phyloP scores from a whole-genome alignment of 2,888 invertebrate species.

The Epicampocera succincta region DNA sequence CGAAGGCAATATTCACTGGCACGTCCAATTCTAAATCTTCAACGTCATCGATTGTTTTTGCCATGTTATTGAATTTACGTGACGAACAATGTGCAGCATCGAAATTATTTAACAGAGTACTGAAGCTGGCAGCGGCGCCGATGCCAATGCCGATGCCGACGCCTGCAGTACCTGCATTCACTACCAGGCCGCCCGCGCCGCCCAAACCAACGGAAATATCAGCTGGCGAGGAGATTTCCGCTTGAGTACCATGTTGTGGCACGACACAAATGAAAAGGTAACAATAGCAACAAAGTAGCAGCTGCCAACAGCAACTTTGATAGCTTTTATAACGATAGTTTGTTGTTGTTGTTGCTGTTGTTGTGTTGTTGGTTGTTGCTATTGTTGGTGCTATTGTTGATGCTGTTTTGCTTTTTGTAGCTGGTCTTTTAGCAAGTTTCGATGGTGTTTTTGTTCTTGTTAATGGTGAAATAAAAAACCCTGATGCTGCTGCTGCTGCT shows the following conservation, averaged over 20 bases:
- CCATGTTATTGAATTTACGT: conserved; percentile 74
- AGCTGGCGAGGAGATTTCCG: conserved; percentile 68
- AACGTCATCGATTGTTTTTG: conserved; percentile 78
- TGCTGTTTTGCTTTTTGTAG: not conserved
- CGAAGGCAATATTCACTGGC: conserved; percentile 78
- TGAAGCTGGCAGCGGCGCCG: conserved; percentile 22
- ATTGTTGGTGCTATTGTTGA: not conserved
- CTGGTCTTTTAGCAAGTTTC: not conserved
- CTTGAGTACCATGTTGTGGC: conserved; percentile 61
- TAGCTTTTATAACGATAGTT: conserved; percentile 49
- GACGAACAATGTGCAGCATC: conserved; percentile 72
- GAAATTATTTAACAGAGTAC: conserved; percentile 71
- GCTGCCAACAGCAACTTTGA: conserved; percentile 62
- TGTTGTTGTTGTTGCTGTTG: conserved; percentile 17
- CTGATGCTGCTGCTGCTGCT: not conserved
- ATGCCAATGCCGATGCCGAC: conserved; percentile 26
- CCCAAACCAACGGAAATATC: conserved; percentile 58
- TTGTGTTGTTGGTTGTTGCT: not conserved
- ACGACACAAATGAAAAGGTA: conserved; percentile 61
- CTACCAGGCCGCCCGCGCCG: conserved; percentile 52
- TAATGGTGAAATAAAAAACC: not conserved
- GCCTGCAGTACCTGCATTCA: not conserved
- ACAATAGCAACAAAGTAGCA: conserved; percentile 59
- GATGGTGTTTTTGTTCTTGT: conserved; percentile 7
- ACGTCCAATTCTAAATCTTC: conserved; percentile 80